A percentile compares a stretch with the other conserved stretches of the same genome.
Evolutionary conservation across 2,113 vertebrate genomes (phyloP).

Genomic region (Oryzias javanicus): DNA sequence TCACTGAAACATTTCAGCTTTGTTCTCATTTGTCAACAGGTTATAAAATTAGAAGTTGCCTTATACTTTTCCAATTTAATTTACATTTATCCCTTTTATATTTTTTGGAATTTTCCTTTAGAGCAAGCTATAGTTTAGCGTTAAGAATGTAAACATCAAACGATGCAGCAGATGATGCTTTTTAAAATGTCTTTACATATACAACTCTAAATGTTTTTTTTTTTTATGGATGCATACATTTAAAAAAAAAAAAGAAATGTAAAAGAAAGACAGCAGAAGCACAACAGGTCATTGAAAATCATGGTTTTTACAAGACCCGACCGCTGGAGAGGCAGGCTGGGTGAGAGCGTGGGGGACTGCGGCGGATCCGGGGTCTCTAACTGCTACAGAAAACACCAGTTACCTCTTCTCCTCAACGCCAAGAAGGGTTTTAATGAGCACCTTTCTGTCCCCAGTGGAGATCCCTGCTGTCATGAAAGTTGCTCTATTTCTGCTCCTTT

Average conservation of each 20-base stretch:
- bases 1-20: too few relatives aligned
- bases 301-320: slow-evolving; percentile 6
- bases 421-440: slow-evolving; percentile 67
- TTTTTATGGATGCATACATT: slow-evolving; percentile 2
- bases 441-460: slow-evolving; percentile 60
- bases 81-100: too few relatives aligned
- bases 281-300: slow-evolving; percentile 15
- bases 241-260: slow-evolving; percentile 10
- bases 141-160: too few relatives aligned
- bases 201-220: too few relatives aligned
- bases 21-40: too few relatives aligned
- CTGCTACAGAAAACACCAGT: slow-evolving; percentile 39
- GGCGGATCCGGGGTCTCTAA: slow-evolving; percentile 33
- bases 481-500: slow-evolving; percentile 67
- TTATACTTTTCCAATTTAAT: too few relatives aligned
- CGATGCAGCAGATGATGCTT: too few relatives aligned
- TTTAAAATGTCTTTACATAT: too few relatives aligned
- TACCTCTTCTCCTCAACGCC: slow-evolving; percentile 27
- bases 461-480: slow-evolving; percentile 63
- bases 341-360: slow-evolving; percentile 9
- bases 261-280: slow-evolving; percentile 4
- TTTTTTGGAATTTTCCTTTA: too few relatives aligned
- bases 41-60: too few relatives aligned
- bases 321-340: slow-evolving; percentile 12
- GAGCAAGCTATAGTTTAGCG: too few relatives aligned